Conservation (phyloP, 2,113 vertebrate genomes). For the Istiophorus platypterus region DNA sequence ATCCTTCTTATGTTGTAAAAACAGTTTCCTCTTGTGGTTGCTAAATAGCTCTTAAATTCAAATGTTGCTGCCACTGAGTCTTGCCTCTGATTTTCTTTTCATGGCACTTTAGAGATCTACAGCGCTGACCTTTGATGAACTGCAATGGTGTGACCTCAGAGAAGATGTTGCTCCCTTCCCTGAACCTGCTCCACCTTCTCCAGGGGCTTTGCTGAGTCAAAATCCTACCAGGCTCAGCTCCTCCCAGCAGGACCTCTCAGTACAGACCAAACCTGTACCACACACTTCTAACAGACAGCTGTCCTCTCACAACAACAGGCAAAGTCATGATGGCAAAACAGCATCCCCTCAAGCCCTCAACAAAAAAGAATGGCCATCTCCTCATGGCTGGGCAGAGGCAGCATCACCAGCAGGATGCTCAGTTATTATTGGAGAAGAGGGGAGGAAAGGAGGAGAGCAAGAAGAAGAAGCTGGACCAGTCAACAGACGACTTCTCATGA, state of each 20-base stretch:
- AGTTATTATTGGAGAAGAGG: background rate
- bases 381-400: background rate
- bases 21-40: background rate
- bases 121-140: background rate
- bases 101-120: slow-evolving; percentile 48
- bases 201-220: background rate
- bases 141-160: slow-evolving; percentile 50
- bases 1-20: background rate
- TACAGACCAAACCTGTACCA: background rate
- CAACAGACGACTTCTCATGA: slow-evolving; percentile 2
- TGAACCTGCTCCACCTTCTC: slow-evolving; percentile 15
- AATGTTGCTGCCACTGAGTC: background rate
- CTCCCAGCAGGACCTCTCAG: slow-evolving; percentile 4
- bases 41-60: background rate
- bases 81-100: background rate
- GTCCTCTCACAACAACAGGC: background rate
- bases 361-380: background rate
- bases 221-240: background rate
- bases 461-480: background rate
- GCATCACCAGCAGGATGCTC: background rate
- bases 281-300: background rate
- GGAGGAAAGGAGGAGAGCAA: background rate
- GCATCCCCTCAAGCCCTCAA: background rate
- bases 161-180: slow-evolving; percentile 67
- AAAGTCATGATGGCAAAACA: background rate